phyloP scores from a whole-genome alignment of 2,888 invertebrate genomes.

The Ophion slaviceki region DNA sequence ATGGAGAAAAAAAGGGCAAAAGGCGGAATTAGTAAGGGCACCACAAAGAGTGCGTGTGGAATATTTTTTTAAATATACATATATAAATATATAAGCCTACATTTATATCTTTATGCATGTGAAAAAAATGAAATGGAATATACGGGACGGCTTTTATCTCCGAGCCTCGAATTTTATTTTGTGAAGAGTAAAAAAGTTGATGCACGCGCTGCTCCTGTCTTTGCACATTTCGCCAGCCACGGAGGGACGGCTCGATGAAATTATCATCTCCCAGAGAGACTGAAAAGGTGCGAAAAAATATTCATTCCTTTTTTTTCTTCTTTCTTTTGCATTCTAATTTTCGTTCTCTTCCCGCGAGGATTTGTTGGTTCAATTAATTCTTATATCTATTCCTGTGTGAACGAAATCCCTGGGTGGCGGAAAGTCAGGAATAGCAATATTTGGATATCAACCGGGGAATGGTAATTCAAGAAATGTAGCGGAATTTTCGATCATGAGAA shows the following conservation, averaged over 20 bases:
- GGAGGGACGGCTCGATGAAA: slow-evolving; percentile 44
- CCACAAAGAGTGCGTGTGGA: too few relatives aligned
- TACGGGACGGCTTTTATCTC: background rate
- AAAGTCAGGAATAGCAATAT: background rate
- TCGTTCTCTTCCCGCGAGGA: background rate
- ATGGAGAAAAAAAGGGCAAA: too few relatives aligned
- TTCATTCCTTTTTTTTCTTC: background rate
- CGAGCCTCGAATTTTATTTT: slow-evolving; percentile 51
- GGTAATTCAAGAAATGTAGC: too few relatives aligned
- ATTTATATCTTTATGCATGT: background rate
- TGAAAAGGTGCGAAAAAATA: slow-evolving; percentile 37
- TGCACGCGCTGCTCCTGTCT: slow-evolving; percentile 23
- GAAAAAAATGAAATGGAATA: background rate
- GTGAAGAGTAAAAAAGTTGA: slow-evolving; percentile 40
- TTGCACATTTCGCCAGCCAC: slow-evolving; percentile 11
- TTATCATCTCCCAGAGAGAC: slow-evolving; percentile 26
- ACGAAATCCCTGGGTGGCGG: background rate
- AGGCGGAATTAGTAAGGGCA: too few relatives aligned
- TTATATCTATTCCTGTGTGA: too few relatives aligned
- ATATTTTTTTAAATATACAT: too few relatives aligned
- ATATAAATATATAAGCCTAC: background rate
- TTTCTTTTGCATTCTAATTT: slow-evolving; percentile 2
- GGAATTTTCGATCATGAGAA: too few relatives aligned
- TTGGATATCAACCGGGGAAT: too few relatives aligned
- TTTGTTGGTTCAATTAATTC: slow-evolving; percentile 17